Base-by-base conservation (phyloP, 2,113 vertebrate genomes). In the Lamprologus sp. region DNA sequence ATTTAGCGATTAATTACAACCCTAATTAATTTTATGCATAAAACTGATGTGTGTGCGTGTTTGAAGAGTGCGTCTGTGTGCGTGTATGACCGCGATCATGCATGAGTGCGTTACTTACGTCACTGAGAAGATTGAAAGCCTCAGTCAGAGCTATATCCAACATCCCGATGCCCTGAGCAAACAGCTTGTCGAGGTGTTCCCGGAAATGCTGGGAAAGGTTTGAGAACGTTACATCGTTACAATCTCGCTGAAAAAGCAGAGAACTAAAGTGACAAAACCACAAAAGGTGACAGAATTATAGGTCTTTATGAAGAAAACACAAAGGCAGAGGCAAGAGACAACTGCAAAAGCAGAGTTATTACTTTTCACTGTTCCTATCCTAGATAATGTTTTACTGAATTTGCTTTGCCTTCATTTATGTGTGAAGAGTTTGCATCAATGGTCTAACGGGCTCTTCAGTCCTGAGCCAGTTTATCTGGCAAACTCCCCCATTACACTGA, bases 81-180 rank as follows among this genome's bases (percentile, higher is more conserved):
- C 49, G 42, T 49, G 81, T 21, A 5, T 14, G 83, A 70, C 21
- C 2, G 5, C 9, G 40, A 77, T 84, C 42, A 26, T 82, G 49
- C 26, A 7, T 40, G 37, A 21, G 79, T 21, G 37, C 35, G 56
- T 45, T 11, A 96, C 98, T 98, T 97, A 99, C 99, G 23, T 99
- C 97, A 79, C 90, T 96, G 83, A 99, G 98, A 90, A 99, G 97
- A 89, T 95, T 97, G 96, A 99, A 99, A 81, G 98, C 99, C 93
- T 99, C 98, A 5, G 97, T 98, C 90, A 99, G 96, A 92, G 98
- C 98, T 17, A 97, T 89, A 84, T 99, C 98, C 95, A 99, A 95
- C 98, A 99, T 99, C 77, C 98, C 99, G 5, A 99, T 99, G 87
- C 98, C 98, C 95, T 98, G 97, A 82, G 98, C 98, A 90, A 97